A percentile compares a stretch with the other conserved stretches of the same genome.
Conservation (phyloP, 2,113 vertebrate species). For the Sterna hirundo region DNA sequence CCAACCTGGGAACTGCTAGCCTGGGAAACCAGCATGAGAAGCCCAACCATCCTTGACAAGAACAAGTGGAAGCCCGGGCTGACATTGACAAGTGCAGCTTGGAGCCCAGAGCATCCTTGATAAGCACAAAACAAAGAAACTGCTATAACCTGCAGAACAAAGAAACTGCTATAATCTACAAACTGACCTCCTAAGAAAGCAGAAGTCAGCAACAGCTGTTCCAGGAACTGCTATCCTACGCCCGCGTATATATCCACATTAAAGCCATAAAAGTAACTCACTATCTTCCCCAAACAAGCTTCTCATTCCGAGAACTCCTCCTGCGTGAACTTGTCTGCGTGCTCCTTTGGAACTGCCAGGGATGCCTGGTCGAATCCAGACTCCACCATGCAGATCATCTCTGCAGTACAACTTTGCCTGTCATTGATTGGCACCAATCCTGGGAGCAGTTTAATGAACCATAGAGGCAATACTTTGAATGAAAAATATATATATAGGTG, state of each 20-base stretch:
- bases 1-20: background rate
- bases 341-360: background rate
- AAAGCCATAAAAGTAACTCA: background rate
- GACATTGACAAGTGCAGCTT: accelerated
- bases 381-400: accelerated
- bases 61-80: background rate
- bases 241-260: background rate
- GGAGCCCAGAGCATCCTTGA: background rate
- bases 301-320: background rate
- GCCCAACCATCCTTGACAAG: background rate
- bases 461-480: background rate
- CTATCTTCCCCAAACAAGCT: background rate
- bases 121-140: background rate
- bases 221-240: accelerated
- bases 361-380: background rate
- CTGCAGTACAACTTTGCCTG: background rate
- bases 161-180: background rate
- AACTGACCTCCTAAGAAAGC: background rate
- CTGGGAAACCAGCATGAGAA: background rate
- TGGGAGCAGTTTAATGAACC: background rate
- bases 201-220: background rate
- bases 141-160: background rate
- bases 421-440: background rate
- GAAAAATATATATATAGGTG: background rate
- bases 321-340: accelerated